Percentiles rank a stretch among this genome's conserved stretches.
Evolutionary conservation across 2,888 invertebrate species (phyloP).

Genomic region (Cantharis nigra): DNA sequence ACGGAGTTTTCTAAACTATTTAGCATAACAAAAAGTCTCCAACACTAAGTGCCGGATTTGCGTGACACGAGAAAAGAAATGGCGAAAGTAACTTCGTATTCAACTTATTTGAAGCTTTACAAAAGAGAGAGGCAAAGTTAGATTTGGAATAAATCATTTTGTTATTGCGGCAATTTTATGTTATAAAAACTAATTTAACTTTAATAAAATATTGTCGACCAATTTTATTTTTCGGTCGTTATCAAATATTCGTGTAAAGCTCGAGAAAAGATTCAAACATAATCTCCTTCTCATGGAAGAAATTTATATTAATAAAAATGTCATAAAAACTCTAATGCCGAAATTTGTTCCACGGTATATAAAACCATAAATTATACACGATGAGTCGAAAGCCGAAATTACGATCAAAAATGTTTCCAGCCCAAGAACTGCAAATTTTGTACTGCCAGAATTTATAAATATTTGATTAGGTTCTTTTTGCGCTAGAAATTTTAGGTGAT

Average conservation of each 20-base stretch:
- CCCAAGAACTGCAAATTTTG: background rate
- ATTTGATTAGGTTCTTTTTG: background rate
- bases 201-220: background rate
- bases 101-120: conserved; percentile 13
- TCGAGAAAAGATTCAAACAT: background rate
- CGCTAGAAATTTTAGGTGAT: background rate
- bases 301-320: background rate
- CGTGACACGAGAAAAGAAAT: conserved; percentile 20
- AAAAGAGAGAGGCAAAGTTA: background rate
- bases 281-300: background rate
- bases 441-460: background rate
- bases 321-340: background rate
- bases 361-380: background rate
- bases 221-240: background rate
- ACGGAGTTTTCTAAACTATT: conserved; percentile 22
- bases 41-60: conserved; percentile 23
- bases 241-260: background rate
- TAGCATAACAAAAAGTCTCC: conserved; percentile 24
- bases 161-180: background rate
- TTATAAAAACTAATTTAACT: background rate
- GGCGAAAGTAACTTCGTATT: conserved; percentile 12
- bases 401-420: background rate
- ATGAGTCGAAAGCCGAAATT: background rate
- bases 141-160: background rate
- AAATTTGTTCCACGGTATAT: background rate